Evolutionary conservation across 2,888 invertebrate species (phyloP).

Genomic region (Caenorhabditis drosophilae): DNA sequence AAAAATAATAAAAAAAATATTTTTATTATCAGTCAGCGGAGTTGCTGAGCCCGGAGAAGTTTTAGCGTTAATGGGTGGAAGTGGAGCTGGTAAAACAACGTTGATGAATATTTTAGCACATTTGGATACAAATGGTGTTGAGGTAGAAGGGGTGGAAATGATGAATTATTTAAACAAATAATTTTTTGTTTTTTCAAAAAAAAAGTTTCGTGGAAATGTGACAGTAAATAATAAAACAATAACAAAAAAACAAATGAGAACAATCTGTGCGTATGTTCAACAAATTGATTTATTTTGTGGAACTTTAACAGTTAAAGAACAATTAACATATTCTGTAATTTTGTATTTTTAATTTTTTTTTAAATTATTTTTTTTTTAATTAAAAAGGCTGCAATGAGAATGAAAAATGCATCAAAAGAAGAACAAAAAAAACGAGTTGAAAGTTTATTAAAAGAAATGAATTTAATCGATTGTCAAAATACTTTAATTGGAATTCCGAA

Average conservation of each 20-base stretch:
- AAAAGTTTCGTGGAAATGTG: constrained; percentile 48
- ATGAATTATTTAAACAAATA: too few species aligned
- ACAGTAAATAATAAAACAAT: constrained; percentile 53
- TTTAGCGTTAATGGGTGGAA: constrained; percentile 69
- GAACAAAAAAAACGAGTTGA: constrained; percentile 43
- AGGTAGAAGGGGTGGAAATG: constrained; percentile 13
- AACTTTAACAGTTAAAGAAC: constrained; percentile 84
- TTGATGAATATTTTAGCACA: constrained; percentile 84
- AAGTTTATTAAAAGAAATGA: constrained; percentile 52
- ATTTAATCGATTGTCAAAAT: constrained; percentile 55
- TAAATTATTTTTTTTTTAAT: background rate
- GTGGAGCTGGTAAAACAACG: constrained; percentile 89
- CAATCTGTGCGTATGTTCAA: constrained; percentile 84
- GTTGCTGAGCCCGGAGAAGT: constrained; percentile 56
- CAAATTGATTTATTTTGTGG: constrained; percentile 88
- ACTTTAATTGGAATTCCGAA: constrained; percentile 53
- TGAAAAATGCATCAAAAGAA: constrained; percentile 33
- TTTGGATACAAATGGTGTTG: constrained; percentile 71
- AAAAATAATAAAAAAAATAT: background rate
- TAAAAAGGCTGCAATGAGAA: constrained; percentile 46
- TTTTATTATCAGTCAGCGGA: constrained; percentile 48
- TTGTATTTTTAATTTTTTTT: background rate
- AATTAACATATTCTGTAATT: constrained; percentile 81
- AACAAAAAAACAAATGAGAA: constrained; percentile 71
- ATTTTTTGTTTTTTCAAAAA: too few species aligned